These are phyloP conservation scores for Borostomias antarcticus DNA, from an alignment of 2,797 vertebrate genomes.

Conservation along the genomic window DNA sequence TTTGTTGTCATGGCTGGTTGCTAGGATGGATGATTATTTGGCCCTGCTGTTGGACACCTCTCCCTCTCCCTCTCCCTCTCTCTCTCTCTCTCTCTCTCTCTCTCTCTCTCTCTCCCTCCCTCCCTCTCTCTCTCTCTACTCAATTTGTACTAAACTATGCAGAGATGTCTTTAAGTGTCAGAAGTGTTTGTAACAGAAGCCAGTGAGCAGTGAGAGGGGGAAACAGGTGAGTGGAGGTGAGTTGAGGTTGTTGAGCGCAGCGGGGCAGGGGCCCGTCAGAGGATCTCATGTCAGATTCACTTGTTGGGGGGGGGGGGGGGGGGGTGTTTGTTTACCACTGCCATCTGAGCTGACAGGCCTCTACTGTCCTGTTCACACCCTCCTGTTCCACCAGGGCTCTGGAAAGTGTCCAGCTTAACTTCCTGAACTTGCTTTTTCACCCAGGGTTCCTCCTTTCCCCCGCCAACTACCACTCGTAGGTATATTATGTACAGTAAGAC, in stretches of 20 bases:
- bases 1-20: slow-evolving; percentile 33
- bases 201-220: slow-evolving; percentile 8
- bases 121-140: too few species aligned
- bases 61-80: background rate
- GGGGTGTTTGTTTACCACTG: slow-evolving; percentile 16
- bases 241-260: slow-evolving; percentile 22
- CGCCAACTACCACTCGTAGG: background rate
- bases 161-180: too few species aligned
- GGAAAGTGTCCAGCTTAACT: background rate
- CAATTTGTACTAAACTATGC: too few species aligned
- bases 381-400: background rate
- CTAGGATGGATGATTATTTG: slow-evolving; percentile 23
- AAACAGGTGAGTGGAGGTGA: background rate
- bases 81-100: slow-evolving; percentile 11
- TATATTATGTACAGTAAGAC: background rate
- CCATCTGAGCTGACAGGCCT: background rate
- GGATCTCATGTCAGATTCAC: slow-evolving; percentile 35
- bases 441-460: background rate
- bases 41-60: slow-evolving; percentile 16
- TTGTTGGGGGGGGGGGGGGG: too few species aligned
- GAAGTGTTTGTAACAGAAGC: too few species aligned
- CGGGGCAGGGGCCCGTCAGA: slow-evolving; percentile 11
- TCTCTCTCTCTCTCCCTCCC: background rate
- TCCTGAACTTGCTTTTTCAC: slow-evolving; percentile 17
- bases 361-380: slow-evolving; percentile 2